Evolutionary conservation across 1,140 invertebrate genomes (phyloP).

Genomic region (Drosophila tsacasi): DNA sequence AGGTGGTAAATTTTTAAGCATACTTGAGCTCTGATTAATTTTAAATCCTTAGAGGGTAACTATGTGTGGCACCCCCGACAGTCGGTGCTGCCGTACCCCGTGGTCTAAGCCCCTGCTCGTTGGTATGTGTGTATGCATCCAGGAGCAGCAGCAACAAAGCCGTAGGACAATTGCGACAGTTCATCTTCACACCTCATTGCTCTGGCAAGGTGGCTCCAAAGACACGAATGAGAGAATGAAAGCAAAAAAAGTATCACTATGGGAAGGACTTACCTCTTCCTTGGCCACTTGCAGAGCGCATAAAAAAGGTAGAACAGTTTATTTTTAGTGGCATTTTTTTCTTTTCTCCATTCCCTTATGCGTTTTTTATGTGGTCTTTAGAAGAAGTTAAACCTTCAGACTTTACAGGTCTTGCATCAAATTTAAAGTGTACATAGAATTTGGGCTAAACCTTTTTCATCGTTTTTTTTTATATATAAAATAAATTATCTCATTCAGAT

Average conservation of each 20-base stretch:
- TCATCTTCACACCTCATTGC: slow-evolving; percentile 82
- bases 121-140: slow-evolving; percentile 42
- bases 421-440: slow-evolving; percentile 21
- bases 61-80: background rate
- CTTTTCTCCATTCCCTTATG: slow-evolving; percentile 21
- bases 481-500: background rate
- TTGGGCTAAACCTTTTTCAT: no score
- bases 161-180: slow-evolving; percentile 78
- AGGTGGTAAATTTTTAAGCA: background rate
- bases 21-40: background rate
- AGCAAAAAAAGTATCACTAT: slow-evolving; percentile 23
- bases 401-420: slow-evolving; percentile 11
- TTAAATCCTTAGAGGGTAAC: background rate
- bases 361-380: slow-evolving; percentile 24
- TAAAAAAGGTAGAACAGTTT: slow-evolving; percentile 44
- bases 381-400: slow-evolving; percentile 18
- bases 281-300: slow-evolving; percentile 57
- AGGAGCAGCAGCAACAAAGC: slow-evolving; percentile 59
- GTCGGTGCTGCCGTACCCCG: background rate
- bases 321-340: slow-evolving; percentile 51
- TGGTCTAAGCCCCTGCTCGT: background rate
- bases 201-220: slow-evolving; percentile 63
- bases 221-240: slow-evolving; percentile 29
- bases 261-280: slow-evolving; percentile 39
- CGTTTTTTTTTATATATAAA: background rate